These are phyloP conservation scores for Percopsis omiscomaycus DNA, from an alignment of 2,797 vertebrate species.

Conservation along the genomic window DNA sequence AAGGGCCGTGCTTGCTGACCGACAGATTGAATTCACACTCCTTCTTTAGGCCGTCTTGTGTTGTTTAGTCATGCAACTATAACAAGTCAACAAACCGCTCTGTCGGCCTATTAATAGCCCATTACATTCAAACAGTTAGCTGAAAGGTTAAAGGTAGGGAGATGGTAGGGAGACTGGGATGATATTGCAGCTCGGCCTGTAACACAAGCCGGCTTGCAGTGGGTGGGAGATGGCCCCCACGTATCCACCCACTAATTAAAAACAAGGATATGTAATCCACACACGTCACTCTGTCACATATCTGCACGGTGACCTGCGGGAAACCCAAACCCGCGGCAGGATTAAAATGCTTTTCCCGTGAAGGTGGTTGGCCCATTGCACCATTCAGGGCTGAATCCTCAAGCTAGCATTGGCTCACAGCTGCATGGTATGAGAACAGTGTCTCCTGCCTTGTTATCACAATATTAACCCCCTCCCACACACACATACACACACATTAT, in stretches of 20 bases:
- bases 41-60: conserved; percentile 43
- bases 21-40: conserved; percentile 57
- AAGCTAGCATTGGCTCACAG: conserved; percentile 60
- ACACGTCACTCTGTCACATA: conserved; percentile 75
- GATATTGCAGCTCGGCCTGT: conserved; percentile 57
- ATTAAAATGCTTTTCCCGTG: conserved; percentile 77
- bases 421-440: conserved; percentile 66
- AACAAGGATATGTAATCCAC: conserved; percentile 75
- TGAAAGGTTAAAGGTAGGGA: conserved; percentile 48
- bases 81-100: conserved; percentile 65
- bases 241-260: conserved; percentile 73
- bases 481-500: conserved; percentile 17
- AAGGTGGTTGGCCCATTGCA: conserved; percentile 60
- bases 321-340: conserved; percentile 70
- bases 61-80: conserved; percentile 37
- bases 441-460: conserved; percentile 74
- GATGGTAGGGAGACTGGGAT: conserved; percentile 39
- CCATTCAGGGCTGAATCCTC: conserved; percentile 56
- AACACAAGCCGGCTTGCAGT: conserved; percentile 53
- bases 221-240: conserved; percentile 43
- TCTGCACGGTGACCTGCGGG: conserved; percentile 71
- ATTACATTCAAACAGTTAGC: conserved; percentile 55
- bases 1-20: conserved; percentile 28
- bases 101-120: conserved; percentile 64
- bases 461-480: conserved; percentile 51